A percentile compares a stretch with the other conserved stretches of the same genome.
phyloP scores from a whole-genome alignment of 2,113 vertebrate species.

The Callithrix jacchus region DNA sequence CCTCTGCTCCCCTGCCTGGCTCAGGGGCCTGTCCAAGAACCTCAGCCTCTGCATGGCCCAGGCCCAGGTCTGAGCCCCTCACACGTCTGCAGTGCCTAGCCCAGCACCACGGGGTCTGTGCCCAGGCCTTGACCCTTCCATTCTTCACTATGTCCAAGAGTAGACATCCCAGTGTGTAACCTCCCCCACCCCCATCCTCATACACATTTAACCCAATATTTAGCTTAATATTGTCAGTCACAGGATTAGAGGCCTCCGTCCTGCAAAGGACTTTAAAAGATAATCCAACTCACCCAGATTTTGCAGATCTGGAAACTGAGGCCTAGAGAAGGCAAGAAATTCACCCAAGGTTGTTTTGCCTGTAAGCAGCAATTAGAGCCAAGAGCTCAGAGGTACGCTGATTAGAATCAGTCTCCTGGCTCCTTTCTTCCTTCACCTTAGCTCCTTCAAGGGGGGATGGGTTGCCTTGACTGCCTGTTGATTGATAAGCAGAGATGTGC shows the following conservation, averaged over 20 bases:
- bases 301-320: not conserved
- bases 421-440: not conserved
- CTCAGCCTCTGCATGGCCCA: not conserved
- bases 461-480: not conserved
- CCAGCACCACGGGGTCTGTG: not conserved
- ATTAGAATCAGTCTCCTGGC: not conserved
- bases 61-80: not conserved
- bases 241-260: not conserved
- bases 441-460: not conserved
- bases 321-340: not conserved
- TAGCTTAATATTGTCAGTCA: not conserved
- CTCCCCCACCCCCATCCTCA: rapidly evolving
- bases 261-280: not conserved
- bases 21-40: not conserved
- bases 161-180: not conserved
- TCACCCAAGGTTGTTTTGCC: not conserved
- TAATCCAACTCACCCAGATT: not conserved
- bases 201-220: not conserved
- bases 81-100: not conserved
- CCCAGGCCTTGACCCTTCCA: not conserved
- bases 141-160: not conserved
- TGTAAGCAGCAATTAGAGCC: not conserved
- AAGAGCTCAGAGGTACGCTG: not conserved
- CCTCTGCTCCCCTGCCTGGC: not conserved
- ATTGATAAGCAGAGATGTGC: not conserved